Base-by-base conservation (phyloP, 1,140 invertebrate species). In the Neuroterus valhalla region DNA sequence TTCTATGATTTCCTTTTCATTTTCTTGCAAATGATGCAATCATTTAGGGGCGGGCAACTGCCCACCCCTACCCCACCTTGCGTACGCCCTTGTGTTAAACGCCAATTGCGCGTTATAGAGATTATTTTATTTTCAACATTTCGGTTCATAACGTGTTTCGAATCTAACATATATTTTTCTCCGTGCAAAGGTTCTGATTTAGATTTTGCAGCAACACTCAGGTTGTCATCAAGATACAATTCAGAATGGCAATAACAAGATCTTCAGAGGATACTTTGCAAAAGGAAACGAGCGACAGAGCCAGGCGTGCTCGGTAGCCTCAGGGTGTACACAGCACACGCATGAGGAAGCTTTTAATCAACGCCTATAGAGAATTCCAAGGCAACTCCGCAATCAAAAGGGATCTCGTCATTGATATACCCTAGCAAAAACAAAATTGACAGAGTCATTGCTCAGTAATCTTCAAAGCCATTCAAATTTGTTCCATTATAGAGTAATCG, bases 321-420 rank as follows among this genome's bases (percentile, higher is more conserved):
- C 26, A 21, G 72, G 48, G 71, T 79, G 71, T 68, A 74, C 42
- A 78, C 70, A 74, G 71, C 68, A 74, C 42, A 78, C 70, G 76
- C 74, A 78, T 76, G 74, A 52, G 46, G 50, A 72, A 70, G 78
- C 80, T 82, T 82, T 82, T 82, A 82, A 82, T 82, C 80, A 82
- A 73, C 74, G 77, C 74, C 71, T 74, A 76, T 72, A 70, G 70
- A 68, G 66, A 72, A 78, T 78, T 74, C 74, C 55, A 62, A 62
- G 55, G 55, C 55, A 23, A 62, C 55, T 62, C 55, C 31, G 26
- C 55, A 62, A 62, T 62, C 31, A 38, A 62, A 62, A 62, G 55
- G 55, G 55, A 62, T 62, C 26, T 62, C 23, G 26, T 62, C 55
- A 62, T 62, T 62, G 55, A 62, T 62, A 62, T 26, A 62, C 23